Evolutionary conservation across 2,888 invertebrate genomes (phyloP).

Genomic region (Drosophila kanekoi): DNA sequence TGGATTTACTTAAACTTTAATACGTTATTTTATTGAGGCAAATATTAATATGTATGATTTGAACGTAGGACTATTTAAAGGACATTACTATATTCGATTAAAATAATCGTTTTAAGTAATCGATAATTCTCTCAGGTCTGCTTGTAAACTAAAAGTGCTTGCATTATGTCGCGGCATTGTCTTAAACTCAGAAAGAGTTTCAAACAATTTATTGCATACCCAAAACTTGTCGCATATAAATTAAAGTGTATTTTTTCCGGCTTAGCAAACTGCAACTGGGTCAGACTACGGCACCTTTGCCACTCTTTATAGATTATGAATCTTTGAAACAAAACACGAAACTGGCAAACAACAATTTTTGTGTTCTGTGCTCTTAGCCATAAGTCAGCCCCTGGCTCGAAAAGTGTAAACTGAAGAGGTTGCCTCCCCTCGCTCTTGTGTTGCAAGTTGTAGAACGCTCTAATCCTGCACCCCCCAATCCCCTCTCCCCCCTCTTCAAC

Average conservation of each 20-base stretch:
- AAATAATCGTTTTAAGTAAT: too few species aligned
- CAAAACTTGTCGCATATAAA: neutral
- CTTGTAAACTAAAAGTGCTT: too few species aligned
- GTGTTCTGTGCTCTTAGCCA: constrained; percentile 33
- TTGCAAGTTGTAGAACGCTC: constrained; percentile 24
- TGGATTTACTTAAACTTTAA: neutral
- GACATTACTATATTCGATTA: too few species aligned
- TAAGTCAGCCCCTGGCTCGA: constrained; percentile 33
- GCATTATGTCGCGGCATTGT: too few species aligned
- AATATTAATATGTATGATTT: neutral
- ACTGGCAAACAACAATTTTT: constrained; percentile 28
- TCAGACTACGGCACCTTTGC: constrained; percentile 47
- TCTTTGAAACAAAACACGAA: constrained; percentile 51
- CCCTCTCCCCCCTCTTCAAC: neutral
- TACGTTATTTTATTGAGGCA: neutral
- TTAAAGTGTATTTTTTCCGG: constrained; percentile 11
- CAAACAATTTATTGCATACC: neutral
- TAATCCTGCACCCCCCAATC: constrained; percentile 25
- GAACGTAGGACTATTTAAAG: too few species aligned
- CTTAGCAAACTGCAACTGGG: constrained; percentile 46
- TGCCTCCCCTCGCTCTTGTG: constrained; percentile 1
- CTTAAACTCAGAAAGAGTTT: too few species aligned
- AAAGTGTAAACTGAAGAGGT: constrained; percentile 25
- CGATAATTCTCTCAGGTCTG: too few species aligned
- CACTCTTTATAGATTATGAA: constrained; percentile 58